phyloP scores from a whole-genome alignment of 2,797 vertebrate species.

The Pangasius macronema region DNA sequence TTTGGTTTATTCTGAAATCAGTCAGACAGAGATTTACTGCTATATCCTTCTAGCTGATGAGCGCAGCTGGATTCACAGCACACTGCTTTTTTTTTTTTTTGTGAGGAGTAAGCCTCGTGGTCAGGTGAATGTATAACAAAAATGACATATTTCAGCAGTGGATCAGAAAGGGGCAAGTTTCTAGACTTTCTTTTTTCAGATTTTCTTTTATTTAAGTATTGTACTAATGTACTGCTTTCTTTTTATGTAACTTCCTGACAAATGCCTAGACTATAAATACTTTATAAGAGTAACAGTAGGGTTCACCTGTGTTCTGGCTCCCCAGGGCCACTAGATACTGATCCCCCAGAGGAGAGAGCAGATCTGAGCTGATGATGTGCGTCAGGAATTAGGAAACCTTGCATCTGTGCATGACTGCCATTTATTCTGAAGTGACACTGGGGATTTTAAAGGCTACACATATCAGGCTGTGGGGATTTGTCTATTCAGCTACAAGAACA shows the following conservation, averaged over 20 bases:
- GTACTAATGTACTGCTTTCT: too few relatives aligned
- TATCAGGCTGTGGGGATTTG: not conserved
- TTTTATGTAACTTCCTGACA: not conserved
- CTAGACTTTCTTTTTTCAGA: not conserved
- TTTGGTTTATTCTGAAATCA: not conserved
- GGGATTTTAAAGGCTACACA: too few relatives aligned
- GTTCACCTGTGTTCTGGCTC: conserved; percentile 86
- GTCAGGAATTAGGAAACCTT: not conserved
- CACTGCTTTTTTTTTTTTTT: not conserved
- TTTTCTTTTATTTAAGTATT: not conserved
- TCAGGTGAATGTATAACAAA: not conserved
- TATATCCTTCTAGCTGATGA: conserved; percentile 9
- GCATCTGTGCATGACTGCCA: not conserved
- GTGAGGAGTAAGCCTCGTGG: not conserved
- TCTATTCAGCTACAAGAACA: not conserved
- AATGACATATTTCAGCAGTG: not conserved
- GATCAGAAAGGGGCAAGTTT: too few relatives aligned
- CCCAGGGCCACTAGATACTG: conserved; percentile 88
- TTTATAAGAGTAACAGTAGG: not conserved
- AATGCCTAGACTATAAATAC: not conserved
- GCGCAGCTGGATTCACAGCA: not conserved
- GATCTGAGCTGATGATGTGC: conserved; percentile 71
- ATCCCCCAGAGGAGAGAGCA: conserved; percentile 80
- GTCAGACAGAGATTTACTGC: conserved; percentile 15
- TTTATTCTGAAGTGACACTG: not conserved